Evolutionary conservation across 2,797 vertebrate species (phyloP).

Genomic region (Squalus acanthias): DNA sequence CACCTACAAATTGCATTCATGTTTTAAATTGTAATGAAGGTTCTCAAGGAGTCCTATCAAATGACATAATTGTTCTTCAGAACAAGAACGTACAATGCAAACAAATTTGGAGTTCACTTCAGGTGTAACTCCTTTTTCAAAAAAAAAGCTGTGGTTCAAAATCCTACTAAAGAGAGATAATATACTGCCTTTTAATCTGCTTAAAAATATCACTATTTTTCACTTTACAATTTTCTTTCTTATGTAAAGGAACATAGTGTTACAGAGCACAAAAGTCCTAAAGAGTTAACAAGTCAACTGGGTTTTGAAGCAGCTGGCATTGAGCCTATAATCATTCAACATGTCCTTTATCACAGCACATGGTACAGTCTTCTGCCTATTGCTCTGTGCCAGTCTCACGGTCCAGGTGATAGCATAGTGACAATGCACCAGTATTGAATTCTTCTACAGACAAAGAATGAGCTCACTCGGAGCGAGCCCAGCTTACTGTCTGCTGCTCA

Average conservation of each 20-base stretch:
- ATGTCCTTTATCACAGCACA: conserved; percentile 61
- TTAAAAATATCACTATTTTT: neutral
- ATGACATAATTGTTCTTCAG: neutral
- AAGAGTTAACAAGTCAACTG: conserved; percentile 35
- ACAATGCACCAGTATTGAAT: conserved; percentile 53
- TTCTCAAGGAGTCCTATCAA: neutral
- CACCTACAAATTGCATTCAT: neutral
- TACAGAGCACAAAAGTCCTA: neutral
- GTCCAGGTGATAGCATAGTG: conserved; percentile 54
- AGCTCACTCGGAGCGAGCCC: conserved; percentile 64
- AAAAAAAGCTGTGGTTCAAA: neutral
- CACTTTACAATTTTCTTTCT: neutral
- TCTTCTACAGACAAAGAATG: conserved; percentile 63
- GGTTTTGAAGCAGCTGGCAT: conserved; percentile 25
- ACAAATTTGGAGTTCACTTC: neutral
- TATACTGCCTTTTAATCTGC: neutral
- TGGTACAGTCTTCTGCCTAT: conserved; percentile 65
- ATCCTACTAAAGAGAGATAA: neutral
- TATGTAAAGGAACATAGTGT: neutral
- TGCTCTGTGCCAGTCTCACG: conserved; percentile 63
- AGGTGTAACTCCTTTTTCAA: neutral
- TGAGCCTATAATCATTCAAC: conserved; percentile 52
- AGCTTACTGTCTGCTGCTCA: conserved; percentile 66
- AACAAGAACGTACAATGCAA: neutral
- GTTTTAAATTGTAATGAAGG: neutral